phyloP scores from a whole-genome alignment of 2,888 invertebrate genomes.

The Agrotis exclamationis region DNA sequence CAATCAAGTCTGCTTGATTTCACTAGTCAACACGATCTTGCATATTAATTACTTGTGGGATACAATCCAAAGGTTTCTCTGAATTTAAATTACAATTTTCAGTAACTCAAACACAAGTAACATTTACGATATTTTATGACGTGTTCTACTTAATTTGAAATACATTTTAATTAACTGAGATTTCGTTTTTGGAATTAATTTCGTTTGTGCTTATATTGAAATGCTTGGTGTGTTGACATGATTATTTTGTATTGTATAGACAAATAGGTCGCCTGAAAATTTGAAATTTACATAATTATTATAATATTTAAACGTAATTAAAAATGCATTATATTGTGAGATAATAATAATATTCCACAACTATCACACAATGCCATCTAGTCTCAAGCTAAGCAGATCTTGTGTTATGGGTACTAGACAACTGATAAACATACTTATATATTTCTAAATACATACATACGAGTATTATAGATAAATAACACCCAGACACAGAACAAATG shows the following conservation, averaged over 20 bases:
- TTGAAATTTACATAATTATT: neutral
- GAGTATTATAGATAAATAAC: no score
- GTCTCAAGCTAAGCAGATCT: no score
- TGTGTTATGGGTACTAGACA: no score
- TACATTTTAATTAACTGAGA: conserved; percentile 35
- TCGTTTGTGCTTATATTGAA: neutral
- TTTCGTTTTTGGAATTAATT: conserved; percentile 33
- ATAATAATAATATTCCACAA: no score
- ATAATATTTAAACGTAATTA: no score
- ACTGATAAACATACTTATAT: no score
- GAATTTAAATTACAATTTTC: conserved; percentile 1
- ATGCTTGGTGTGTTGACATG: conserved; percentile 7
- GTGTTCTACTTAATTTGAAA: conserved; percentile 17
- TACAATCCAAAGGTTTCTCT: neutral
- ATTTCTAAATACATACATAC: no score
- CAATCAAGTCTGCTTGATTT: neutral
- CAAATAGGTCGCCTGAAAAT: neutral
- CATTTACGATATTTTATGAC: conserved; percentile 10
- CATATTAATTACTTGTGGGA: neutral
- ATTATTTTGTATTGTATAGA: conserved; percentile 2
- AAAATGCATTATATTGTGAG: no score
- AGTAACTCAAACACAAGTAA: neutral
- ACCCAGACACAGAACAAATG: no score
- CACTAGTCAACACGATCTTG: neutral
- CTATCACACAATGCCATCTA: no score